Evolutionary conservation across 2,888 invertebrate species (phyloP).

Genomic region (Petrolisthes manimaculis): DNA sequence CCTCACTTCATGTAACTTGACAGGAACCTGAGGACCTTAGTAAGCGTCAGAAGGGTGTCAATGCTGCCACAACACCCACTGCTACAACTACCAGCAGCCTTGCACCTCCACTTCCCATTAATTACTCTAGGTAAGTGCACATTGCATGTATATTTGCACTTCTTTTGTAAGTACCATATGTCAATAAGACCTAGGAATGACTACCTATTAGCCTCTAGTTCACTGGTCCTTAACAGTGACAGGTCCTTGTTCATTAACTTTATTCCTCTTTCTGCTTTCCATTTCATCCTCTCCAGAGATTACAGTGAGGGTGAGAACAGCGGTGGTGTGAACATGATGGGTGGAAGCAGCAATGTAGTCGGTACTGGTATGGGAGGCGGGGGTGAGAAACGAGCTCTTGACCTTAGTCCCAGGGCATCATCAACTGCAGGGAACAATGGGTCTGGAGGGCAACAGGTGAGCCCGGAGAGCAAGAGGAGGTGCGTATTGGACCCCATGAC

Average conservation of each 20-base stretch:
- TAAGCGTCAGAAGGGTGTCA: constrained; percentile 40
- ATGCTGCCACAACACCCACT: background rate
- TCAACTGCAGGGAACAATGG: background rate
- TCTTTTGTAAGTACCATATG: background rate
- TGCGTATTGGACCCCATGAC: constrained; percentile 58
- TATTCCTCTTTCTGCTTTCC: background rate
- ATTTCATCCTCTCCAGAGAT: constrained; percentile 22
- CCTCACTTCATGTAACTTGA: background rate
- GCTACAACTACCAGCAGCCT: background rate
- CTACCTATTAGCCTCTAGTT: background rate
- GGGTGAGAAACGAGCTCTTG: constrained; percentile 63
- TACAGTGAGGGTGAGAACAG: constrained; percentile 24
- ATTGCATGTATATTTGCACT: background rate
- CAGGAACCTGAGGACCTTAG: constrained; percentile 52
- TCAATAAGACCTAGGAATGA: no score
- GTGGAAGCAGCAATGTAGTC: background rate
- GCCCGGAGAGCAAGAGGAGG: constrained; percentile 57
- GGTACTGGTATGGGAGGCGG: constrained; percentile 21
- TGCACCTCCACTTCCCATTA: constrained; percentile 27
- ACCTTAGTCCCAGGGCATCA: constrained; percentile 40
- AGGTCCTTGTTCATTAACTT: background rate
- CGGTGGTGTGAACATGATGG: background rate
- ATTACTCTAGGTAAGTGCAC: constrained; percentile 38
- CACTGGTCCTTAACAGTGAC: no score
- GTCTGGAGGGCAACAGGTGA: constrained; percentile 34